These are phyloP conservation scores for Thecocarcelia acutangulata DNA, from an alignment of 2,888 invertebrate species.

Conservation along the genomic window DNA sequence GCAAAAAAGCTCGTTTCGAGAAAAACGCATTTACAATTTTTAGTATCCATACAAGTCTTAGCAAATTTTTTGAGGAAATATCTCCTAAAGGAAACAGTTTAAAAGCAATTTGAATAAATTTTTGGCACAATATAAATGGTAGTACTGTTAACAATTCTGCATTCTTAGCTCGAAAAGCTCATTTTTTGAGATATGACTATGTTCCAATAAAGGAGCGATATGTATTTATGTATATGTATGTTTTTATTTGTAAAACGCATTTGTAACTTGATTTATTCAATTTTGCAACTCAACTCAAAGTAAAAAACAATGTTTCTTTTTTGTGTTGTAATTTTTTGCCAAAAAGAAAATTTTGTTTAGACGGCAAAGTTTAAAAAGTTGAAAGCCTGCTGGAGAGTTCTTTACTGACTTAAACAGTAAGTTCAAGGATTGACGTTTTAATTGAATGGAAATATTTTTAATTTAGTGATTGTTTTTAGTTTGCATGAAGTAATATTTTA, in stretches of 20 bases:
- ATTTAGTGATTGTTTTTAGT: conserved; percentile 4
- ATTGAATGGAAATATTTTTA: conserved; percentile 48
- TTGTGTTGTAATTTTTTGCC: conserved; percentile 47
- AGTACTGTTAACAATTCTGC: too few relatives aligned
- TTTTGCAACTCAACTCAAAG: neutral
- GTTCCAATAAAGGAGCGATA: too few relatives aligned
- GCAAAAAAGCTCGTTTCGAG: too few relatives aligned
- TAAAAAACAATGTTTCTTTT: conserved; percentile 19
- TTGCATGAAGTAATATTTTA: conserved; percentile 22
- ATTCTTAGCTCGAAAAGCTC: too few relatives aligned
- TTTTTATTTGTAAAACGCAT: neutral
- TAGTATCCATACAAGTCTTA: too few relatives aligned
- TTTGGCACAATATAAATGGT: too few relatives aligned
- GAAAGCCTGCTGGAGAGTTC: neutral
- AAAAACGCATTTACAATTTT: too few relatives aligned
- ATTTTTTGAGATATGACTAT: too few relatives aligned
- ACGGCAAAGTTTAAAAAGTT: conserved; percentile 20
- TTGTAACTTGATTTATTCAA: conserved; percentile 41
- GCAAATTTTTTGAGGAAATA: too few relatives aligned
- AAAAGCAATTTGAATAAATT: too few relatives aligned
- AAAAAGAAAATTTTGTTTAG: conserved; percentile 28
- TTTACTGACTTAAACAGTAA: conserved; percentile 33
- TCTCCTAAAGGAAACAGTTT: too few relatives aligned
- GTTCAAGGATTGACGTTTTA: conserved; percentile 64
- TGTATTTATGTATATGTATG: too few relatives aligned